Evolutionary conservation across 2,888 invertebrate species (phyloP).

Genomic region (Andrena minutula): DNA sequence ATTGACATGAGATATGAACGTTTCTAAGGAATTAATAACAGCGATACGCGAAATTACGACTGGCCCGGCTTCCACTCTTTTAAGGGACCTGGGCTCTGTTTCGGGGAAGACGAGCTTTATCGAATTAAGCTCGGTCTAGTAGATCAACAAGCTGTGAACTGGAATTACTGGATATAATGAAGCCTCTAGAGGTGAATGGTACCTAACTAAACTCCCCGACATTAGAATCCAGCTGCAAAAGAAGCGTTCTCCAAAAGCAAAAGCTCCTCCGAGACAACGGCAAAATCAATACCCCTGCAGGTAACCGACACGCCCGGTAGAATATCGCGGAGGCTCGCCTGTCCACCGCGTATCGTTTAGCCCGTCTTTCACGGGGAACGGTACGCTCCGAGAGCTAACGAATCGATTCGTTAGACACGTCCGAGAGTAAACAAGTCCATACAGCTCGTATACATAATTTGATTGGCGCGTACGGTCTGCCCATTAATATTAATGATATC

Average conservation of each 20-base stretch:
- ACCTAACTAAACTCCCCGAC: too few species aligned
- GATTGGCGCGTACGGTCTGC: slow-evolving; percentile 18
- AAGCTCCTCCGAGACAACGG: background rate
- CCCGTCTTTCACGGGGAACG: slow-evolving; percentile 5
- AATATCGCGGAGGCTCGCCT: slow-evolving; percentile 7
- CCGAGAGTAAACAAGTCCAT: slow-evolving; percentile 32
- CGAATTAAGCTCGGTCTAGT: too few species aligned
- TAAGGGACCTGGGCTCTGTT: background rate
- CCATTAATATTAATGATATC: slow-evolving; percentile 47
- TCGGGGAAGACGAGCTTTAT: too few species aligned
- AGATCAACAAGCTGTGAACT: too few species aligned
- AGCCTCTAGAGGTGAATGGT: too few species aligned
- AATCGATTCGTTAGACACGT: slow-evolving; percentile 50
- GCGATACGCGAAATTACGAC: slow-evolving; percentile 25
- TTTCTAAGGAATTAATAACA: slow-evolving; percentile 51
- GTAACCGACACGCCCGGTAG: slow-evolving; percentile 30
- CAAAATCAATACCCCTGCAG: slow-evolving; percentile 4
- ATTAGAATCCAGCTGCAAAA: too few species aligned
- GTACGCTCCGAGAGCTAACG: slow-evolving; percentile 18
- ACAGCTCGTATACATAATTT: slow-evolving; percentile 42
- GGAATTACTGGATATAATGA: too few species aligned
- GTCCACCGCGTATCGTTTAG: slow-evolving; percentile 2
- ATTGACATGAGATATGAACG: slow-evolving; percentile 47
- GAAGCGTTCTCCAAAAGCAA: too few species aligned
- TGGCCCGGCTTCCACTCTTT: slow-evolving; percentile 1